Evolutionary conservation across 2,888 invertebrate species (phyloP), one percentile per base, ranked within the genome.

Genomic region (Venustoraphidia nigricollis): DNA sequence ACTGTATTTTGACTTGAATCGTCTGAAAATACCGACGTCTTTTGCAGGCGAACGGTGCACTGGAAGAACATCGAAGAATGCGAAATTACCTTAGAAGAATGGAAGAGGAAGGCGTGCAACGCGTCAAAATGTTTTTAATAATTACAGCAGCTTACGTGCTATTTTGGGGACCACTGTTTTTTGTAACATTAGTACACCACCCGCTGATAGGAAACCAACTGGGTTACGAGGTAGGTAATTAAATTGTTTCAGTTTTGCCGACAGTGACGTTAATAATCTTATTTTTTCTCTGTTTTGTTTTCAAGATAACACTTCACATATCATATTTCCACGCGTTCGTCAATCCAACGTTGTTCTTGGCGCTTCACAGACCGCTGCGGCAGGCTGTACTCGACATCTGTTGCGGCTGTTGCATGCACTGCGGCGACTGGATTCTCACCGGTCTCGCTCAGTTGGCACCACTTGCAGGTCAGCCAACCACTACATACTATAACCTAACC

Each of bases 101-200:
- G 66, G 87, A 88, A 62, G 69, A 80, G 34, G 87, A 88, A 60
- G 87, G 87, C 0, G 83, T 87, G 45, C 80, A 85, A 56, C 72
- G 86, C 50, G 87, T 89, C 46, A 81, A 87, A 66, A 88, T 88
- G 83, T 87, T 89, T 67, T 76, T 86, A 52, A 83, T 88, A 58
- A 84, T 88, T 61, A 86, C 85, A 1, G 81, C 83, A 1, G 86
- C 87, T 34, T 92, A 90, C 66, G 77, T 89, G 41, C 71, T 90
- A 46, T 91, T 90, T 69, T 92, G 92, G 91, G 89, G 90, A 53
- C 92, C 91, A 10, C 70, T 92, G 53, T 92, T 91, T 68, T 76
- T 90, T 56, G 84, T 90, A 56, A 90, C 89, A 2, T 70, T 90
- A 53, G 73, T 84, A 47, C 81, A 84, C 62, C 85, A 85, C 61